These are phyloP conservation scores for Amia ocellicauda DNA, from an alignment of 2,113 vertebrate species.

Conservation along the genomic window DNA sequence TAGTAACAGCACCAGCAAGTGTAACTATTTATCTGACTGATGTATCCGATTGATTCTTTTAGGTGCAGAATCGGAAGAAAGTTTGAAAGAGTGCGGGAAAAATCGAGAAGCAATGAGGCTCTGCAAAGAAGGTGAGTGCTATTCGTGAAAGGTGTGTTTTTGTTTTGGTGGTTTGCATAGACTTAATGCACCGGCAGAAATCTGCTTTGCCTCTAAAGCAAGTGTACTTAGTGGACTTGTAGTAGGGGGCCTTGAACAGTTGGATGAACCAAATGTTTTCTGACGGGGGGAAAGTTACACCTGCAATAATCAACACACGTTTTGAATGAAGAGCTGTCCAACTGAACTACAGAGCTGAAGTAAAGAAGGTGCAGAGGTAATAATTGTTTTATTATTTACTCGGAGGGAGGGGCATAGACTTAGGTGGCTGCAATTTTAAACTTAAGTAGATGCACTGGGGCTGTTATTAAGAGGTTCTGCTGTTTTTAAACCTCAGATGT, in stretches of 20 bases:
- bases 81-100: constrained; percentile 94
- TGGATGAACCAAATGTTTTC: background rate
- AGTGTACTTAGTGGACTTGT: constrained; percentile 16
- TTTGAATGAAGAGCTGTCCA: background rate
- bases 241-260: background rate
- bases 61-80: constrained; percentile 94
- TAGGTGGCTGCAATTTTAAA: constrained; percentile 12
- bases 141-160: constrained; percentile 59
- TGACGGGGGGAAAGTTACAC: background rate
- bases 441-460: background rate
- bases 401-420: constrained; percentile 11
- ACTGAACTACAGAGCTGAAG: background rate
- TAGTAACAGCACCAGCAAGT: constrained; percentile 66
- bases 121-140: constrained; percentile 93
- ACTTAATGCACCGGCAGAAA: constrained; percentile 35
- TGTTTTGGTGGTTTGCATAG: constrained; percentile 49
- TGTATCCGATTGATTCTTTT: constrained; percentile 51
- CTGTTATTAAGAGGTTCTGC: constrained; percentile 3
- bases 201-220: constrained; percentile 28
- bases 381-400: constrained; percentile 22
- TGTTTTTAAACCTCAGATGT: constrained; percentile 1
- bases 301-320: background rate
- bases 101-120: constrained; percentile 97
- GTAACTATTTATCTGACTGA: constrained; percentile 64
- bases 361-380: constrained; percentile 29